phyloP scores from a whole-genome alignment of 1,140 invertebrate species.

The Paralvinella palmiformis region DNA sequence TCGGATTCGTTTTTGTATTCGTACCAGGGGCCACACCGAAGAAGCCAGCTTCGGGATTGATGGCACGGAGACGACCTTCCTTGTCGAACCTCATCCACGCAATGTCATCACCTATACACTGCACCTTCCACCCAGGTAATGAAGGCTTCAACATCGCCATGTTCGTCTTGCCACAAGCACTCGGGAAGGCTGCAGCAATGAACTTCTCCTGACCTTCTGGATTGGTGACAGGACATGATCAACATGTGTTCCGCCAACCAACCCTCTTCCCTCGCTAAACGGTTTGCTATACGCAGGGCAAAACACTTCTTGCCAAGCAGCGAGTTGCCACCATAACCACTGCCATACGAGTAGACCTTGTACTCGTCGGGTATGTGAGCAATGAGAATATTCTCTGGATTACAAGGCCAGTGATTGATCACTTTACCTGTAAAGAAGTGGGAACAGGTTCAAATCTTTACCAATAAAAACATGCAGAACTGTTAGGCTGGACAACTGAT shows the following conservation, averaged over 20 bases:
- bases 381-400: conserved; percentile 68
- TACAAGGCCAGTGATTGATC: conserved; percentile 80
- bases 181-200: conserved; percentile 95
- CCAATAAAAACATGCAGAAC: no score
- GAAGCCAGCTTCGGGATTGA: conserved; percentile 99
- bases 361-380: conserved; percentile 61
- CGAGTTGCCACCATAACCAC: conserved; percentile 97
- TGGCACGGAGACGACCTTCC: conserved; percentile 83
- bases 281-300: conserved; percentile 91
- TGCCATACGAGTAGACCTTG: conserved; percentile 89
- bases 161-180: conserved; percentile 98
- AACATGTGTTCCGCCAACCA: conserved; percentile 99
- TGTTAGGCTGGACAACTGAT: no score
- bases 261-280: conserved; percentile 86
- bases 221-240: conserved; percentile 73
- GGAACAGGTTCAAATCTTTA: no score
- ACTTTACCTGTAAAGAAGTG: conserved; percentile 15
- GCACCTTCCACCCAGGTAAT: conserved; percentile 82
- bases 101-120: conserved; percentile 54
- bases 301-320: conserved; percentile 98
- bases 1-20: conserved; percentile 85
- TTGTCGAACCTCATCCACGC: conserved; percentile 87
- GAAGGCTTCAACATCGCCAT: conserved; percentile 94
- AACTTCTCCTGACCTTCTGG: conserved; percentile 83
- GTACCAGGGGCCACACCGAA: conserved; percentile 98